Evolutionary conservation across 2,797 vertebrate species (phyloP), one percentile per base, ranked within the genome.

Genomic region (Acrossocheilus wenchowensis): DNA sequence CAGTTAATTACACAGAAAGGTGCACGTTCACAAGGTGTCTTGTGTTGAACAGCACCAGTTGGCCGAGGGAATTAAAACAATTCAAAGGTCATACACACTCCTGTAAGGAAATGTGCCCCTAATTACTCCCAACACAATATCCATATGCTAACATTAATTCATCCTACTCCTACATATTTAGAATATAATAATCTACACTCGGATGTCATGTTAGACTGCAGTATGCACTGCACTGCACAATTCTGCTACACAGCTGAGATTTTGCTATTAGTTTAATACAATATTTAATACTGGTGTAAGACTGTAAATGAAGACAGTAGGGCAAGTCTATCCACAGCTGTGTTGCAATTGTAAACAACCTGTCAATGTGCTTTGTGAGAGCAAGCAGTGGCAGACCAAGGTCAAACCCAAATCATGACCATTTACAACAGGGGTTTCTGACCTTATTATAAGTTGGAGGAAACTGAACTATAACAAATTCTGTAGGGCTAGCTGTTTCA

Each of bases 21-120:
- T 71, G 81, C 62, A 68, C n/a, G 52, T 39, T 78, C 50, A 78
- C 41, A 78, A 82, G 54, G 64, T 82, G 79, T 45, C 72, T 23
- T 50, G 75, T 60, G 75, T 83, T 66, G 14, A 82, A 86, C 81
- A 79, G 78, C 60, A 77, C 62, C 83, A 71, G 48, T 26, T 78
- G 87, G 71, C 30, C 0, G 9, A 30, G 64, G 57, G 64, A 83
- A 83, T 82, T 52, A 71, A 78, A 82, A 50, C 45, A 64, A 85
- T 43, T 26, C 72, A 85, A 78, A 88, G 83, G 83, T 88, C 79
- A 83, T 83, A 74, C 1, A 12, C 23, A 72, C 43, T 64, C 45
- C 41, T 77, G 50, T 69, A 64, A 19, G 12, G 43, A 86, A 71
- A 73, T n/a, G 0, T 57, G 66, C 30, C 62, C 62, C 80, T 86